Percentiles rank a stretch among this genome's conserved stretches.
Conservation (phyloP, 2,797 vertebrate species). For the Pachyuromys duprasi region DNA sequence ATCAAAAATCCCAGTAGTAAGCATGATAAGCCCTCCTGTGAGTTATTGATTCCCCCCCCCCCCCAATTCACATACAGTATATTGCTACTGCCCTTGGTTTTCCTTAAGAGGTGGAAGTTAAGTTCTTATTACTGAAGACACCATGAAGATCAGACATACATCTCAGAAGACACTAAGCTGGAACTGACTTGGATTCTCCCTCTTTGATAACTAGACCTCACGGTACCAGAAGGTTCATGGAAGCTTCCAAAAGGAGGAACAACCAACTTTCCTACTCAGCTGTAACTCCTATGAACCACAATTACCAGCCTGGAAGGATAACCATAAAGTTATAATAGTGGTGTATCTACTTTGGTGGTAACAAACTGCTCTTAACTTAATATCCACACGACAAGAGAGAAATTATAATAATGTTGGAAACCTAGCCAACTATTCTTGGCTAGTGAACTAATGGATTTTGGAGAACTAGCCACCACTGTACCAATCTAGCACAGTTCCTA, state of each 20-base stretch:
- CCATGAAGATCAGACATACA: background rate
- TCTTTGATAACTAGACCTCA: background rate
- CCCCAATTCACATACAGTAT: too few species aligned
- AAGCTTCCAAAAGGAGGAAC: too few species aligned
- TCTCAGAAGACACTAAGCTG: background rate
- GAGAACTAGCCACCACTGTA: background rate
- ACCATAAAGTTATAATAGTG: background rate
- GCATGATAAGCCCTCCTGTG: background rate
- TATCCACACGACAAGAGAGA: background rate
- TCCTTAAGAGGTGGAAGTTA: background rate
- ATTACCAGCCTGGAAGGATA: background rate
- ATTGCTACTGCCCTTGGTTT: background rate
- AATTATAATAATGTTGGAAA: background rate
- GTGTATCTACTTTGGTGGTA: background rate
- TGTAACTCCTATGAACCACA: too few species aligned
- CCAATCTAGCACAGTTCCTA: background rate
- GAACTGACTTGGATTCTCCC: background rate
- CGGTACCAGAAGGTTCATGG: background rate
- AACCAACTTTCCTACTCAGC: background rate
- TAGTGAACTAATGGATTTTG: background rate
- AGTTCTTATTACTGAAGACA: background rate
- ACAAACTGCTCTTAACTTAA: background rate
- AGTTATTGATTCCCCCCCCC: background rate
- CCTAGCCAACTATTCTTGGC: background rate
- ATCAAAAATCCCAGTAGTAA: background rate